Percentiles rank a stretch among this genome's conserved stretches.
Conservation (phyloP, 2,888 invertebrate genomes). For the Calephelis perditalis region DNA sequence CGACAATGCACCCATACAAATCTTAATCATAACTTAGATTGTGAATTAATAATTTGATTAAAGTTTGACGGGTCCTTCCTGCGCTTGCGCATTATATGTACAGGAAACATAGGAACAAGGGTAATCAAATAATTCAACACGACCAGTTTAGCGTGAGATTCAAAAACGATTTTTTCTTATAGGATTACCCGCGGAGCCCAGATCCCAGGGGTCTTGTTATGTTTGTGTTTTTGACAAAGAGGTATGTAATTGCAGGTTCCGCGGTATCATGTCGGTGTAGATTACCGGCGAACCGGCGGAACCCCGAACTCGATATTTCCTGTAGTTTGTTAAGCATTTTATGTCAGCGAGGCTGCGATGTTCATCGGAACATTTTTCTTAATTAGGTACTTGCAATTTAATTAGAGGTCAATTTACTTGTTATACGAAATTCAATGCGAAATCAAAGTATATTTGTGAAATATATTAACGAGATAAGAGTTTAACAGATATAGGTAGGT, state of each 20-base stretch:
- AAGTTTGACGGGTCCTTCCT: conserved; percentile 68
- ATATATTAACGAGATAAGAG: too few species aligned
- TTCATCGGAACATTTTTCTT: not conserved
- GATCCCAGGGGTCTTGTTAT: conserved; percentile 31
- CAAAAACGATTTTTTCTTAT: conserved; percentile 23
- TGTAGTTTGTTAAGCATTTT: conserved; percentile 30
- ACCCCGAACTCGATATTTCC: conserved; percentile 64
- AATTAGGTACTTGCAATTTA: not conserved
- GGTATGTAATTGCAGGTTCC: conserved; percentile 48
- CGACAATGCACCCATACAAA: conserved; percentile 21
- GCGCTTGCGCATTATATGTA: conserved; percentile 39
- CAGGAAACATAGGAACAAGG: conserved; percentile 54
- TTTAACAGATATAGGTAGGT: too few species aligned
- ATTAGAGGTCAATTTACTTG: not conserved
- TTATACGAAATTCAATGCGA: not conserved
- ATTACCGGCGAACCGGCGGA: conserved; percentile 49
- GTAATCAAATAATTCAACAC: conserved; percentile 56
- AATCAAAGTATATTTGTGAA: too few species aligned
- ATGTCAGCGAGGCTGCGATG: conserved; percentile 1
- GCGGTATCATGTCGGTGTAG: conserved; percentile 60
- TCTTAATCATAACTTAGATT: conserved; percentile 52
- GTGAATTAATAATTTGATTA: conserved; percentile 65
- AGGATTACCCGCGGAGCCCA: conserved; percentile 13
- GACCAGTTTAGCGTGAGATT: conserved; percentile 37
- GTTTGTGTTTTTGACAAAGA: conserved; percentile 35